phyloP scores from a whole-genome alignment of 2,888 invertebrate species.

The Perdita meconis region DNA sequence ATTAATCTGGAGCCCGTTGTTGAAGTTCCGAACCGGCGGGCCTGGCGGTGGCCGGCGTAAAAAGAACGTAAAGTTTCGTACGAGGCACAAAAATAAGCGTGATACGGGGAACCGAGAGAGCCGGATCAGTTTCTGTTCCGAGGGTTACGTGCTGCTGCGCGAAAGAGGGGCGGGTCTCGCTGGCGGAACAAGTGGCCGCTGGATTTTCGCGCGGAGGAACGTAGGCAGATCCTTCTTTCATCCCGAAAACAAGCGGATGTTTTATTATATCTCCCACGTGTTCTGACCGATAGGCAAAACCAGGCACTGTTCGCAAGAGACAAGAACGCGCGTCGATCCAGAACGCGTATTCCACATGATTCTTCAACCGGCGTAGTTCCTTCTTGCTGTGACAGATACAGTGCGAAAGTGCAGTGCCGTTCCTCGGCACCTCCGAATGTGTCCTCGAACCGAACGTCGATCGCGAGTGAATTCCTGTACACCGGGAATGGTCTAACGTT shows the following conservation, averaged over 20 bases:
- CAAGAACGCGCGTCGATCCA: too few species aligned
- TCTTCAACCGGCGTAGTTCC: not conserved
- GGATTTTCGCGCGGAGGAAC: not conserved
- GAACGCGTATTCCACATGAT: too few species aligned
- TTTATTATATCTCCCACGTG: conserved; percentile 23
- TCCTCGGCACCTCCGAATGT: conserved; percentile 15
- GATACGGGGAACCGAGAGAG: conserved; percentile 53
- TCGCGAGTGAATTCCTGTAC: conserved; percentile 25
- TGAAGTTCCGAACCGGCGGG: conserved; percentile 43
- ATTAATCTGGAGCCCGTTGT: conserved; percentile 65
- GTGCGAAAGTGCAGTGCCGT: conserved; percentile 45
- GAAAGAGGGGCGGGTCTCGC: conserved; percentile 5
- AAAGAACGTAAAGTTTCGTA: conserved; percentile 58
- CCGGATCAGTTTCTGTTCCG: conserved; percentile 36
- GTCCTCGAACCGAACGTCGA: conserved; percentile 8
- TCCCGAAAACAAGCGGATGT: conserved; percentile 1
- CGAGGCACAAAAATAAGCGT: conserved; percentile 62
- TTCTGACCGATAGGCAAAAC: too few species aligned
- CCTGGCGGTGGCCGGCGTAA: conserved; percentile 50
- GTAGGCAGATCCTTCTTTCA: not conserved
- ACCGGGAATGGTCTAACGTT: conserved; percentile 48
- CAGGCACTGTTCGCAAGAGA: too few species aligned
- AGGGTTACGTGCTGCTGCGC: conserved; percentile 18
- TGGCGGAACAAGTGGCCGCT: conserved; percentile 49
- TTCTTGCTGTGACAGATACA: conserved; percentile 22